Conservation (phyloP, 2,113 vertebrate species). For the Neopipo cinnamomea region DNA sequence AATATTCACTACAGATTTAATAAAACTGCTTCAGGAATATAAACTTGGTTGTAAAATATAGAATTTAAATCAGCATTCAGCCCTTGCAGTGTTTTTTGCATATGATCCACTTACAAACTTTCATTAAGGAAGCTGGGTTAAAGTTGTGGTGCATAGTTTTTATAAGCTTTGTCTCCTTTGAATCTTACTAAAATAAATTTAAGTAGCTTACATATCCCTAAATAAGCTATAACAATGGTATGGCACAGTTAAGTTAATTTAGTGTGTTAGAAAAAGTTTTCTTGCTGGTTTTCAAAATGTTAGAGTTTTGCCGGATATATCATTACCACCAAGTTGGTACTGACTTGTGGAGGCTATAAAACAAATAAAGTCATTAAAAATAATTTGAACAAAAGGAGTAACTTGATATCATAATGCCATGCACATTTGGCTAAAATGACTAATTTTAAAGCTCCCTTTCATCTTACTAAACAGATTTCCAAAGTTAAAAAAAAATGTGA, state of each 20-base stretch:
- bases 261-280: constrained; percentile 22
- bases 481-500: constrained; percentile 80
- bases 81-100: constrained; percentile 51
- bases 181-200: constrained; percentile 69
- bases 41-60: constrained; percentile 61
- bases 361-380: constrained; percentile 84
- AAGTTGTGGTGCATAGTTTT: constrained; percentile 39
- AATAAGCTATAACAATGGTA: constrained; percentile 60
- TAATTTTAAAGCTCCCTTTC: constrained; percentile 82
- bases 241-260: constrained; percentile 63
- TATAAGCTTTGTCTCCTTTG: constrained; percentile 65
- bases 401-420: constrained; percentile 79
- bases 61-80: constrained; percentile 61
- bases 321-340: constrained; percentile 76
- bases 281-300: constrained; percentile 60
- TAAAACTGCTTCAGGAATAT: constrained; percentile 61
- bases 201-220: constrained; percentile 61
- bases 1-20: constrained; percentile 48
- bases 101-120: constrained; percentile 46
- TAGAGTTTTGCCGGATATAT: constrained; percentile 74
- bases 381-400: constrained; percentile 84
- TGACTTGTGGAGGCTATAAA: constrained; percentile 78
- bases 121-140: constrained; percentile 52
- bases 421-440: constrained; percentile 80
- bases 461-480: constrained; percentile 82